phyloP scores from a whole-genome alignment of 2,797 vertebrate genomes.

The Hoplostethus atlanticus region DNA sequence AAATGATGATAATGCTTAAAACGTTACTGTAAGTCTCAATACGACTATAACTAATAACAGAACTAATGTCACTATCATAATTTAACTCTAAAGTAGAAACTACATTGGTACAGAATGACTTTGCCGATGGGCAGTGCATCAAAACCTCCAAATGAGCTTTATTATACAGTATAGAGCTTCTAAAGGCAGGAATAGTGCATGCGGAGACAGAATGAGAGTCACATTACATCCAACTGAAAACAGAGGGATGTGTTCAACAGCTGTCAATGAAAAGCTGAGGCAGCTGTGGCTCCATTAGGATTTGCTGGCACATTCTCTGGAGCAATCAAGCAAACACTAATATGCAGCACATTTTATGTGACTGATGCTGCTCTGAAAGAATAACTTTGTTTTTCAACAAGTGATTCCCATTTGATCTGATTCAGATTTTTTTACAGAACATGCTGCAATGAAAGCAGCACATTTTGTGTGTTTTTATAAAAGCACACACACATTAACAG shows the following conservation, averaged over 20 bases:
- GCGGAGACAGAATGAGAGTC: slow-evolving; percentile 18
- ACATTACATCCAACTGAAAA: slow-evolving; percentile 32
- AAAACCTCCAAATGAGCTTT: slow-evolving; percentile 20
- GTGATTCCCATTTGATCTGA: not conserved
- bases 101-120: slow-evolving; percentile 16
- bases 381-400: slow-evolving; percentile 7
- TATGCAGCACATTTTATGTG: slow-evolving; percentile 14
- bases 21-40: slow-evolving; percentile 27
- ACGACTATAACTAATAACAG: slow-evolving; percentile 9
- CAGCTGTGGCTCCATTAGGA: slow-evolving; percentile 50
- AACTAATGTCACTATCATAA: slow-evolving; percentile 19
- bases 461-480: not conserved
- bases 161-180: slow-evolving; percentile 16
- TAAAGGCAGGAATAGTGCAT: slow-evolving; percentile 23
- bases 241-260: slow-evolving; percentile 49
- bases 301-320: slow-evolving; percentile 35
- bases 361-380: slow-evolving; percentile 1
- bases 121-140: slow-evolving; percentile 6
- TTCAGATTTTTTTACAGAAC: not conserved
- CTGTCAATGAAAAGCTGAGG: slow-evolving; percentile 54
- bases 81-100: slow-evolving; percentile 23
- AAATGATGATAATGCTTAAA: slow-evolving; percentile 45
- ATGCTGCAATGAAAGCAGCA: not conserved
- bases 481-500: not conserved
- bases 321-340: slow-evolving; percentile 33